Conservation (phyloP, 2,797 vertebrate species). For the Cynopterus sphinx region DNA sequence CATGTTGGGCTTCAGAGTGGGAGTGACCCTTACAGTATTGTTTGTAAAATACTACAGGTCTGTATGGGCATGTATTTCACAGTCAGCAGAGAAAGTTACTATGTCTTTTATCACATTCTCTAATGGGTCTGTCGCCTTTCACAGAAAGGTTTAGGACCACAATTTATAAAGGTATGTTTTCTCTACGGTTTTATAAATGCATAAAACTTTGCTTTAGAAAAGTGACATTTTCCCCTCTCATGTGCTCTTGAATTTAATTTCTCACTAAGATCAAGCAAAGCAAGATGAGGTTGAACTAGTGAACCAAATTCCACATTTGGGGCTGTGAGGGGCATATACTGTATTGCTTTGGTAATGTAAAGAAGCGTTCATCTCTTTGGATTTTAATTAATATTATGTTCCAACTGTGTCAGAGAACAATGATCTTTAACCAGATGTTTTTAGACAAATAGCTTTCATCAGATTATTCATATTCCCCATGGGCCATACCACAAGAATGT, state of each 20-base stretch:
- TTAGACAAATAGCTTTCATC: conserved; percentile 55
- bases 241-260: not conserved
- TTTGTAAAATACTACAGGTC: not conserved
- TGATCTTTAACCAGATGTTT: conserved; percentile 66
- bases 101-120: not conserved
- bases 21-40: not conserved
- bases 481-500: not conserved
- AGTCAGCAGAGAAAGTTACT: not conserved
- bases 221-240: not conserved
- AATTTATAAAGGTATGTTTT: not conserved
- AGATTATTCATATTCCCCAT: not conserved
- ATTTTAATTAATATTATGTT: conserved; percentile 63
- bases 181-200: not conserved
- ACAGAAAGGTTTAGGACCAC: not conserved
- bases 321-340: not conserved
- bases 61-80: not conserved
- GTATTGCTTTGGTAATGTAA: not conserved
- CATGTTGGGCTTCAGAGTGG: not conserved
- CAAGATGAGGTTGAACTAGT: not conserved
- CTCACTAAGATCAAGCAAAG: not conserved
- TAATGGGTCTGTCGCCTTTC: not conserved
- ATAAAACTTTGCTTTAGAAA: conserved; percentile 42
- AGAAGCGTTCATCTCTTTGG: not conserved
- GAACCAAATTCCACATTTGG: not conserved
- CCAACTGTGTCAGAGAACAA: not conserved